These are phyloP conservation scores for Leptopilina drosophilae DNA, from an alignment of 2,888 invertebrate genomes.

Conservation along the genomic window DNA sequence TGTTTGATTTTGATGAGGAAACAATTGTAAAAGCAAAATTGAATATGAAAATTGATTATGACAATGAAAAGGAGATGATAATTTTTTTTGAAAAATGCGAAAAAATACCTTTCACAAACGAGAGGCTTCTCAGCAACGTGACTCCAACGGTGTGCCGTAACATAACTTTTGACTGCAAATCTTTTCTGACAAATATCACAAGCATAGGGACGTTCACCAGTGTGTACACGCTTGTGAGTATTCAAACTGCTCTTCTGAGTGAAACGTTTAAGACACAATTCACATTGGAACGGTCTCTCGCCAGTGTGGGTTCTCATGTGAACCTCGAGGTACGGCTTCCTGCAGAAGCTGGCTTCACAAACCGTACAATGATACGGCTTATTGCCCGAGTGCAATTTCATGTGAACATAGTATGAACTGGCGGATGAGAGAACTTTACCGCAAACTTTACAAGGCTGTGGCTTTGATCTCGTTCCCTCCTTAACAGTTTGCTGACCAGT, in stretches of 20 bases:
- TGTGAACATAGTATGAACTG: conserved; percentile 89
- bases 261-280: conserved; percentile 86
- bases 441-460: conserved; percentile 87
- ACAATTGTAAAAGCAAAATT: not conserved
- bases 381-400: conserved; percentile 89
- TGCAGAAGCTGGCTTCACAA: conserved; percentile 88
- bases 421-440: conserved; percentile 87
- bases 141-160: conserved; percentile 89
- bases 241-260: conserved; percentile 90
- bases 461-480: conserved; percentile 81
- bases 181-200: conserved; percentile 89
- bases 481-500: conserved; percentile 73
- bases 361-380: conserved; percentile 88
- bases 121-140: conserved; percentile 87
- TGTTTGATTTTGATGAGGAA: no score
- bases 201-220: conserved; percentile 87
- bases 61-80: not conserved
- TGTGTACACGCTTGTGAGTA: conserved; percentile 89
- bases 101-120: conserved; percentile 80
- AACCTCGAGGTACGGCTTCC: conserved; percentile 89
- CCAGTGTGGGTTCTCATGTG: conserved; percentile 90
- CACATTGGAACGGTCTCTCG: conserved; percentile 86
- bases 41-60: not conserved
- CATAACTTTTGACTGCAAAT: conserved; percentile 89
- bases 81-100: not conserved